Evolutionary conservation across 2,888 invertebrate genomes (phyloP), one percentile per base, ranked within the genome.

Genomic region (Synanthedon formicaeformis): DNA sequence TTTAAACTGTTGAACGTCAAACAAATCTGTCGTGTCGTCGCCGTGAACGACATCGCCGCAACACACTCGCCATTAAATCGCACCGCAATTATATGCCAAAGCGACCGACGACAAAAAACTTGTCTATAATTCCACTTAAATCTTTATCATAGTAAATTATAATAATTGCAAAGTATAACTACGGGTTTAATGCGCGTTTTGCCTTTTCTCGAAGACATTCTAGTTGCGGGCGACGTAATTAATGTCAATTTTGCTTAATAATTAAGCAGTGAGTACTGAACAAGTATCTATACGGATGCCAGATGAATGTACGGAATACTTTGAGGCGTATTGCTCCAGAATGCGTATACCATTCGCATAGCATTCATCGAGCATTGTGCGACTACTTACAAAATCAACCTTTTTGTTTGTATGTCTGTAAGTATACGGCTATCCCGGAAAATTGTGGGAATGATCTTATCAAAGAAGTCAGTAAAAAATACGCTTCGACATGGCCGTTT

Each of bases 181-280:
- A 60, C 68, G 70, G 68, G 45, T 73, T 73, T 76, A 74, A 78
- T 74, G 67, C 69, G 61, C 65, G 62, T 65, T 67, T 67, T 67
- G 54, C 69, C 70, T 67, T 66, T 62, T 69, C 69, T 67, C 48
- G 64, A 71, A 73, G 71, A 71, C 71, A 75, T 77, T 79, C 83
- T 83, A 83, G 82, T 78, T 74, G 63, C 75, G 81, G 78, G 78
- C 77, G 71, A 81, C 59, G 67, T 69, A 85, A 85, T 85, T 83
- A 81, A 75, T 83, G 82, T 79, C 82, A 82, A 83, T 84, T 81
- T 81, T 77, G 74, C 79, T 79, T 80, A 79, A 45, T 83, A 83
- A 84, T 84, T 45, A 45, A 45, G 12, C 14, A 14, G 45, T 45
- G 45, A 45, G 13, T 81, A 71, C 67, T 55, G 61, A 64, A 61